Evolutionary conservation across 1,140 invertebrate genomes (phyloP), one percentile per base, ranked within the genome.

Genomic region (Amyelois transitella): DNA sequence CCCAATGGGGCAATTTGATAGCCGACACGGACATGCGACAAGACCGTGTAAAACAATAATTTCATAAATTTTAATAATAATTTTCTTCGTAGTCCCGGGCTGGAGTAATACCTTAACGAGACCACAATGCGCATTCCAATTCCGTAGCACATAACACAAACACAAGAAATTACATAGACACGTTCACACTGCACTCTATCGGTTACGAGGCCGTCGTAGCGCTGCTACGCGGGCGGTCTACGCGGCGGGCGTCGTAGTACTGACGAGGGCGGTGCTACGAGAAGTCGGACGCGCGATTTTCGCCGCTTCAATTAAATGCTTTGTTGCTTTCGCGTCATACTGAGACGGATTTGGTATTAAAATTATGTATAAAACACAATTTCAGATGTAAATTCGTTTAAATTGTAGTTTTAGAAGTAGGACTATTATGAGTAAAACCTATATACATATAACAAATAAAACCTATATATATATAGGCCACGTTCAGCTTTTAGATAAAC

Each of bases 261-360:
- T 82, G 81, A 62, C 79, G 77, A 68, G 61, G 54, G 54, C 58
- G 55, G 60, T 53, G 57, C 45, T 55, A 51, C 69, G 62, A 69
- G 68, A 60, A 48, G 45, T 6, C 19, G 20, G 45, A 21, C 67
- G 63, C 55, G 51, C 60, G 64, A 58, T 55, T 55, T 57, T 60
- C 75, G 66, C 70, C 75, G 65, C 79, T 79, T 79, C 77, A 82
- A 81, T 83, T 81, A 86, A 81, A 75, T 80, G 75, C 72, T 78
- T 81, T 85, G 79, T 80, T 81, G 77, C 75, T 60, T 74, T 66
- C 63, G 60, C 68, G 65, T 77, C 72, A 71, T 69, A 72, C 69
- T 68, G 63, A 64, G 52, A 69, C 58, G 62, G 69, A 77, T 79
- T 79, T 69, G 64, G 69, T 66, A 55, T 67, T 43, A 6, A 14